Conservation (phyloP, 2,113 vertebrate genomes). For the Podarcis muralis region DNA sequence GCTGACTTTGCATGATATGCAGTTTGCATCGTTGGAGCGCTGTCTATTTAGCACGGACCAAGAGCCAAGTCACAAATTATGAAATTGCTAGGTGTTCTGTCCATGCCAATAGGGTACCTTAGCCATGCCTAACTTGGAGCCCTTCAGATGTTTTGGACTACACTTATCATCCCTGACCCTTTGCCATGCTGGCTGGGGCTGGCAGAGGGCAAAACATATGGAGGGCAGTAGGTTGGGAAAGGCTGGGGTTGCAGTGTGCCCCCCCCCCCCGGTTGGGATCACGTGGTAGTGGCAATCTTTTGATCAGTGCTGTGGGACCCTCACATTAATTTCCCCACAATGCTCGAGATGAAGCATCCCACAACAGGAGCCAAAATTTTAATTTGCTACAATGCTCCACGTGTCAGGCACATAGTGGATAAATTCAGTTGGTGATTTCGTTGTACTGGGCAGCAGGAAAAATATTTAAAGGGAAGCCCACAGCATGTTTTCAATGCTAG, state of each 20-base stretch:
- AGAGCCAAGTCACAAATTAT: not conserved
- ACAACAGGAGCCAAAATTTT: not conserved
- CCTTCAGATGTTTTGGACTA: too few relatives aligned
- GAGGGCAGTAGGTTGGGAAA: too few relatives aligned
- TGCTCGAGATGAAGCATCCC: not conserved
- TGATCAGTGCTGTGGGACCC: not conserved
- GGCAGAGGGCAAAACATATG: too few relatives aligned
- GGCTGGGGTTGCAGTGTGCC: too few relatives aligned
- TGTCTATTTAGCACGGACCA: not conserved
- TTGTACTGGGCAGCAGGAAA: too few relatives aligned
- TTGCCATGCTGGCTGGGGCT: too few relatives aligned
- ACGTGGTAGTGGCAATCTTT: not conserved
- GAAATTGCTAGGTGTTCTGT: not conserved
- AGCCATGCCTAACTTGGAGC: too few relatives aligned
- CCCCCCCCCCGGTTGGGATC: not conserved
- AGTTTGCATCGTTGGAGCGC: not conserved
- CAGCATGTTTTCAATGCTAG: too few relatives aligned
- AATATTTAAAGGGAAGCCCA: too few relatives aligned
- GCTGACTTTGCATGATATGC: not conserved
- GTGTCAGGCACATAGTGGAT: not conserved
- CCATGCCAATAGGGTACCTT: not conserved
- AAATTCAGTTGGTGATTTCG: not conserved
- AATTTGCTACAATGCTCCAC: not conserved
- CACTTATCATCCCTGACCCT: too few relatives aligned
- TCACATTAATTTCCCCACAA: not conserved